Evolutionary conservation across 2,797 vertebrate species (phyloP).

Genomic region (Zalophus californianus): DNA sequence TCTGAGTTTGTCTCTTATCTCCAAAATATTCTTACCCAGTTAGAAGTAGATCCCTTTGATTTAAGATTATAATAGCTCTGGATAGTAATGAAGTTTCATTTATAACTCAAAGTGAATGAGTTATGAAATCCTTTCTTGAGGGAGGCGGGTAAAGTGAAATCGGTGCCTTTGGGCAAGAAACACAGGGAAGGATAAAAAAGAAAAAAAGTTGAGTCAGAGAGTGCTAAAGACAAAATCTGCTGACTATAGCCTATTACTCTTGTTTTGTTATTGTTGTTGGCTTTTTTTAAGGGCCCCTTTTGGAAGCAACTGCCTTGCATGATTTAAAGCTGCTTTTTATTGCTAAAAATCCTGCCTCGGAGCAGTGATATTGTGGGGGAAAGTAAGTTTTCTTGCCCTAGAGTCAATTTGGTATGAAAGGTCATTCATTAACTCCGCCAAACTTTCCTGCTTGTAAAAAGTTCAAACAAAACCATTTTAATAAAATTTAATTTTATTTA

Average conservation of each 20-base stretch:
- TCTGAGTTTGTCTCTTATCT: neutral
- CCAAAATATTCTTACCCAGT: neutral
- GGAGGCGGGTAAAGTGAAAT: neutral
- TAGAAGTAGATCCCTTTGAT: conserved; percentile 2
- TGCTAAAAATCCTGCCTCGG: neutral
- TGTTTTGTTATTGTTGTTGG: neutral
- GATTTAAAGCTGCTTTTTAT: conserved; percentile 38
- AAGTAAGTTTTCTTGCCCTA: neutral
- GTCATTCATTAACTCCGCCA: neutral
- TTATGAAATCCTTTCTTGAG: neutral
- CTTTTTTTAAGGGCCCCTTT: neutral
- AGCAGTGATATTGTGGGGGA: neutral
- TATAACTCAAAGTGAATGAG: conserved; percentile 26
- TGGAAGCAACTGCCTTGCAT: neutral
- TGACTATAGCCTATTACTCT: neutral
- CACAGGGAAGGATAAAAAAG: neutral
- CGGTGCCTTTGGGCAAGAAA: neutral
- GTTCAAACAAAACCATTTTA: neutral
- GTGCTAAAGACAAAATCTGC: neutral
- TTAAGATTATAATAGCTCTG: neutral
- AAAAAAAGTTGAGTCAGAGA: neutral
- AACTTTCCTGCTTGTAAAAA: conserved; percentile 20
- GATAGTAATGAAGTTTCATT: conserved; percentile 5
- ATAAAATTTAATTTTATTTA: neutral
- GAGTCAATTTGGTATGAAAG: neutral